Evolutionary conservation across 2,888 invertebrate species (phyloP).

Genomic region (Carterocephalus palaemon): DNA sequence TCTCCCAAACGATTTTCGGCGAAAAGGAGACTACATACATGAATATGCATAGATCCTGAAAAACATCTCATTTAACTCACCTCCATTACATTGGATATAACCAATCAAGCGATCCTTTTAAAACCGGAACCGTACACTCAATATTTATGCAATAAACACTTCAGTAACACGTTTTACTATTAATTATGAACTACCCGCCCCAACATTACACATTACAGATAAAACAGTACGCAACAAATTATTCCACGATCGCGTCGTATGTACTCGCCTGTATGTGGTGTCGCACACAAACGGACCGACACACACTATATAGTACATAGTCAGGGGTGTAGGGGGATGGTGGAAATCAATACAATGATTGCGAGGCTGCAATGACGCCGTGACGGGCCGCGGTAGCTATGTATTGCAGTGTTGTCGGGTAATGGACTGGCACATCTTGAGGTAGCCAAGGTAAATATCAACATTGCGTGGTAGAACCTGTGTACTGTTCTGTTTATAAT

Average conservation of each 20-base stretch:
- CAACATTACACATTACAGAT: constrained; percentile 4
- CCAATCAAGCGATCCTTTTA: too few relatives aligned
- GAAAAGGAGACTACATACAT: too few relatives aligned
- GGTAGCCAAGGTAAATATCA: neutral
- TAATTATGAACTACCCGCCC: constrained; percentile 5
- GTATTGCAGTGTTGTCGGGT: constrained; percentile 6
- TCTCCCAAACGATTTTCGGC: too few relatives aligned
- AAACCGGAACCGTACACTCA: too few relatives aligned
- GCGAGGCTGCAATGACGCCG: constrained; percentile 38
- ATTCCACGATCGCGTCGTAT: constrained; percentile 11
- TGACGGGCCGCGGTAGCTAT: constrained; percentile 4
- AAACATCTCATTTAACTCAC: too few relatives aligned
- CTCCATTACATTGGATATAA: too few relatives aligned
- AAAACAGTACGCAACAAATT: constrained; percentile 9
- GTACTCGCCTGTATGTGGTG: constrained; percentile 29
- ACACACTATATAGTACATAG: constrained; percentile 35
- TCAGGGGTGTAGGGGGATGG: constrained; percentile 31
- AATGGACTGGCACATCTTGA: constrained; percentile 15
- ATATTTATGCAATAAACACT: neutral
- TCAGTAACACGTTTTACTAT: constrained; percentile 2
- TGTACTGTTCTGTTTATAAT: too few relatives aligned
- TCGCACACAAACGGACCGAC: too few relatives aligned
- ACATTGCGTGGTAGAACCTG: too few relatives aligned
- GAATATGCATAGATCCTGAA: too few relatives aligned
- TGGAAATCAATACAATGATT: constrained; percentile 75